Evolutionary conservation across 1,140 invertebrate genomes (phyloP).

Genomic region (Hormaphis cornu): DNA sequence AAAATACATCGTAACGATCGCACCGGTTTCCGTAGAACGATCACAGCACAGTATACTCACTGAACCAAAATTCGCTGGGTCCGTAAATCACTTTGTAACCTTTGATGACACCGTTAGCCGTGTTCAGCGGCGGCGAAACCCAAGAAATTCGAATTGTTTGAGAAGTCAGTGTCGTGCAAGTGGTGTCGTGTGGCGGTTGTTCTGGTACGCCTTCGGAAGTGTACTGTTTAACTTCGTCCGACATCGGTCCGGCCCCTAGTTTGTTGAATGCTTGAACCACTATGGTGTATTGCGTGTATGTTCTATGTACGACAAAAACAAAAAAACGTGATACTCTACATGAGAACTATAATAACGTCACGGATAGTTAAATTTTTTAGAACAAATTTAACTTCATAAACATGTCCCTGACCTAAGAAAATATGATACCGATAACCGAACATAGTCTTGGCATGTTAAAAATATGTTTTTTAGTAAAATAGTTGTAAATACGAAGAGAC

Average conservation of each 20-base stretch:
- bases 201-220: constrained; percentile 88
- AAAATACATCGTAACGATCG: neutral
- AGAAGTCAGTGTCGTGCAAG: constrained; percentile 82
- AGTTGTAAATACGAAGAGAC: too few species aligned
- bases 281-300: constrained; percentile 89
- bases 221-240: constrained; percentile 77
- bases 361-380: too few species aligned
- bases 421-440: too few species aligned
- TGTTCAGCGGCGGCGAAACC: constrained; percentile 78
- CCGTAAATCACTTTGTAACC: constrained; percentile 95
- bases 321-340: neutral
- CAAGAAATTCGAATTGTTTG: constrained; percentile 88
- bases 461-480: too few species aligned
- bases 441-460: too few species aligned
- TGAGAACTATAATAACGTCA: too few species aligned
- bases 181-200: constrained; percentile 81
- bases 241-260: constrained; percentile 82
- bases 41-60: constrained; percentile 48
- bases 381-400: too few species aligned
- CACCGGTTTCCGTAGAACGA: too few species aligned
- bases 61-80: constrained; percentile 81
- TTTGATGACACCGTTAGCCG: constrained; percentile 89
- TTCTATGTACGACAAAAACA: constrained; percentile 45
- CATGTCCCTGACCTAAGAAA: too few species aligned
- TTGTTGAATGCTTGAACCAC: constrained; percentile 93